These are phyloP conservation scores for Triplophysa dalaica DNA, from an alignment of 2,113 vertebrate genomes.

Conservation along the genomic window DNA sequence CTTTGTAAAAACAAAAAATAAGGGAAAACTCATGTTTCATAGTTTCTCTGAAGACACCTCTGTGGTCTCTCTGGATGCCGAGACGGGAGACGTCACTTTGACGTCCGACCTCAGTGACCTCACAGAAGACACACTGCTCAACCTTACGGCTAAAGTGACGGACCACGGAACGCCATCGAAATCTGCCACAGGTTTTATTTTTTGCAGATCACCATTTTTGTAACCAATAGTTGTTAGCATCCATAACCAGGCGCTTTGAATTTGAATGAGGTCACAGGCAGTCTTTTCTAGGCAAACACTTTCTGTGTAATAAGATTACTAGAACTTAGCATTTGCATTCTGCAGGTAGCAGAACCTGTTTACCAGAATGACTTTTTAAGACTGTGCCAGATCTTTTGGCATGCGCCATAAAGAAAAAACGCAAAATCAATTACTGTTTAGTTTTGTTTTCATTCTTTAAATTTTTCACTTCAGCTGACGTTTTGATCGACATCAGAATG, in stretches of 20 bases:
- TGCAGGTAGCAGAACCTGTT: too few relatives aligned
- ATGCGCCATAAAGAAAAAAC: too few relatives aligned
- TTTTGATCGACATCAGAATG: slow-evolving; percentile 66
- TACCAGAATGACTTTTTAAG: too few relatives aligned
- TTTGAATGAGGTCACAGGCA: too few relatives aligned
- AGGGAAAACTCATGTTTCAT: background rate
- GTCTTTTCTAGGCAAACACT: too few relatives aligned
- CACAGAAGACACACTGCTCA: slow-evolving; percentile 63
- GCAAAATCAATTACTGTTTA: background rate
- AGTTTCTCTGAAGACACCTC: slow-evolving; percentile 69
- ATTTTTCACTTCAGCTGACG: slow-evolving; percentile 56
- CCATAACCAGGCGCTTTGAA: too few relatives aligned
- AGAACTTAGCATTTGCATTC: too few relatives aligned
- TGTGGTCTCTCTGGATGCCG: slow-evolving; percentile 67
- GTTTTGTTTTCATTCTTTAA: background rate
- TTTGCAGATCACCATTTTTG: too few relatives aligned
- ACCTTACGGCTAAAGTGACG: slow-evolving; percentile 65
- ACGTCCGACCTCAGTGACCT: slow-evolving; percentile 62
- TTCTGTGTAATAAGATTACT: too few relatives aligned
- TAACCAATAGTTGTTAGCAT: too few relatives aligned
- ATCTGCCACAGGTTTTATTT: slow-evolving; percentile 68
- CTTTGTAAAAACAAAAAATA: too few relatives aligned
- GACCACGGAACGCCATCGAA: slow-evolving; percentile 73
- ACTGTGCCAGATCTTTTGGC: too few relatives aligned
- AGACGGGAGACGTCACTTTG: slow-evolving; percentile 72